Evolutionary conservation across 2,888 invertebrate genomes (phyloP).

Genomic region (Aphidoletes aphidimyza): DNA sequence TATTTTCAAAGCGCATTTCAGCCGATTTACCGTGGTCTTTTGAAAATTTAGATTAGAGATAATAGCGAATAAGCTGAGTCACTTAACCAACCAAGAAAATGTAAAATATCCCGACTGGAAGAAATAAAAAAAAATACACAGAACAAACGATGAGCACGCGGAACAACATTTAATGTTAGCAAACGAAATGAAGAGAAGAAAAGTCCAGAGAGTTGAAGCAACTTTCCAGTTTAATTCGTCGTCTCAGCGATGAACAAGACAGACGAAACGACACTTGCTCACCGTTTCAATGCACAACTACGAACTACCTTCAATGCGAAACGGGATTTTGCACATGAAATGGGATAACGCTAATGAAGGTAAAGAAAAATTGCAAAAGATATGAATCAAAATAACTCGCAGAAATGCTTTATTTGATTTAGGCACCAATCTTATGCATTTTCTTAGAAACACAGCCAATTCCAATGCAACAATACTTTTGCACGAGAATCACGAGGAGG

Average conservation of each 20-base stretch:
- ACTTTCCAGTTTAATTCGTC: not conserved
- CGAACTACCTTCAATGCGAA: not conserved
- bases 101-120: not conserved
- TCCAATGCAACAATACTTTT: not conserved
- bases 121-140: not conserved
- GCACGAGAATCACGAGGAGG: not conserved
- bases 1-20: constrained; percentile 30
- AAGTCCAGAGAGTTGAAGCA: not conserved
- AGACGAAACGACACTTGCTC: not conserved
- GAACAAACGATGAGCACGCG: not conserved
- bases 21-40: constrained; percentile 14
- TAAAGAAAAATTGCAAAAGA: constrained; percentile 21
- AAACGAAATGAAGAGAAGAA: not conserved
- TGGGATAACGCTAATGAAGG: constrained; percentile 38
- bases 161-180: constrained; percentile 23
- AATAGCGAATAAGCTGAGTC: constrained; percentile 43
- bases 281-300: not conserved
- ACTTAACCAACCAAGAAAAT: constrained; percentile 13
- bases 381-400: constrained; percentile 22
- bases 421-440: constrained; percentile 35
- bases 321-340: not conserved
- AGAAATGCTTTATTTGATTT: constrained; percentile 31
- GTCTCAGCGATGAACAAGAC: not conserved
- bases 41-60: constrained; percentile 41
- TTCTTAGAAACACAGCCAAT: not conserved